Evolutionary conservation across 2,888 invertebrate genomes (phyloP).

Genomic region (Cephus rjabovi): DNA sequence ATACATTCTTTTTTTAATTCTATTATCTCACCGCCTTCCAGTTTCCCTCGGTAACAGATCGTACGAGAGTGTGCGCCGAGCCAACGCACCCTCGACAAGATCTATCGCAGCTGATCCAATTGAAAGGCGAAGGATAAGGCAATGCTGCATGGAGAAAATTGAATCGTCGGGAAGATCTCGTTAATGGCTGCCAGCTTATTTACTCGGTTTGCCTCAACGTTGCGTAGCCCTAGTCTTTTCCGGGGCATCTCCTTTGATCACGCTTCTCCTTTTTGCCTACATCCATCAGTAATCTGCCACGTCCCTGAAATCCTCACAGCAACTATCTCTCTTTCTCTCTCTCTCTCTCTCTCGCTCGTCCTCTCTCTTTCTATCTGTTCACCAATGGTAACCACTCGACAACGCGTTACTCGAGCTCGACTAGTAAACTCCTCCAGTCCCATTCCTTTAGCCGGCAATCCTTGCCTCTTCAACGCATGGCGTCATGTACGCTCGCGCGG

Average conservation of each 20-base stretch:
- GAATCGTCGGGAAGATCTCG: neutral
- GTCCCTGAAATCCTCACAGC: neutral
- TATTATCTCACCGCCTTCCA: neutral
- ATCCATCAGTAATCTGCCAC: neutral
- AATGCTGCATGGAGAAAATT: neutral
- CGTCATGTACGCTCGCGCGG: neutral
- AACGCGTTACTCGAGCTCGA: neutral
- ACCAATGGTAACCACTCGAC: neutral
- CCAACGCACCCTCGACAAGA: neutral
- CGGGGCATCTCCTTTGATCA: neutral
- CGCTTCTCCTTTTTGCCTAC: neutral
- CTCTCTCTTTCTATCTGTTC: neutral
- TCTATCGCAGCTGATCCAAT: neutral
- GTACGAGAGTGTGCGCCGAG: neutral
- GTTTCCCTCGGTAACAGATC: neutral
- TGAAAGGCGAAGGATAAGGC: neutral
- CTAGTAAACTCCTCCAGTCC: neutral
- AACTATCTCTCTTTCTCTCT: neutral
- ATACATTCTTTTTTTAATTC: neutral
- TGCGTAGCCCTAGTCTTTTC: neutral
- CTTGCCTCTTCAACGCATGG: neutral
- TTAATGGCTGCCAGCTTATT: neutral
- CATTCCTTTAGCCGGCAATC: neutral
- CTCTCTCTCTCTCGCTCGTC: neutral
- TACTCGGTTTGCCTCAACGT: neutral